Evolutionary conservation across 2,797 vertebrate genomes (phyloP), one percentile per base, ranked within the genome.

Genomic region (Acomys russatus): DNA sequence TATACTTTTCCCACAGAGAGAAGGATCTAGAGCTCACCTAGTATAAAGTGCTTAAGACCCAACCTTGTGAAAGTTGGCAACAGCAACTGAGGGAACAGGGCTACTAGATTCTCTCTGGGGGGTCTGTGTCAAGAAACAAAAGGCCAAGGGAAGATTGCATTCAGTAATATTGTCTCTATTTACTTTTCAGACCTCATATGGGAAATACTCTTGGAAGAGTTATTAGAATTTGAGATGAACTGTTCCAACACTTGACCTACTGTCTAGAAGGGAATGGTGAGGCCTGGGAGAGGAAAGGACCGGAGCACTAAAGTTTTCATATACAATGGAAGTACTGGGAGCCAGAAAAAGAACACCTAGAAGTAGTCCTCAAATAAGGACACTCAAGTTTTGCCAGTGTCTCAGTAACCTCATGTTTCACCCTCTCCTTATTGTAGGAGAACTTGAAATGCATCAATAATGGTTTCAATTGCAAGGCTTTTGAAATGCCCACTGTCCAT

Each of bases 391-490:
- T 95, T 85, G 51, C 33, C 35, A 56, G 28, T 38, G 68, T 88
- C 73, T 95, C 68, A 89, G 82, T 96, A 68, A n/a, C n/a, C 38
- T 91, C 35, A 74, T 94, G 49, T 91, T 91, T 94, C 54, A 91
- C 18, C 14, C 33, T 18, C 96, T 93, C 33, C 14, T 94, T 59
- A 79, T 76, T 92, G 25, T 30, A 44, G 44, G 44, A 44, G 18
- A 82, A 89, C 91, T 94, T 93, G 56, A 30, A 80, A 87, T 30
- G 28, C 14, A 88, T 51, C 15, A 88, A 77, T 80, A 92, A 59
- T 23, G n/a, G 70, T 14, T 20, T 95, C 18, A 64, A 88, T 74
- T 59, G 12, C n/a, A 84, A 79, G 18, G 61, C 66, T 20, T 92
- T 84, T 90, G 61, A 91, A 86, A 79, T 92, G 9, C 38, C 61